These are phyloP conservation scores for Nebria brevicollis DNA, from an alignment of 2,888 invertebrate species.

Conservation along the genomic window DNA sequence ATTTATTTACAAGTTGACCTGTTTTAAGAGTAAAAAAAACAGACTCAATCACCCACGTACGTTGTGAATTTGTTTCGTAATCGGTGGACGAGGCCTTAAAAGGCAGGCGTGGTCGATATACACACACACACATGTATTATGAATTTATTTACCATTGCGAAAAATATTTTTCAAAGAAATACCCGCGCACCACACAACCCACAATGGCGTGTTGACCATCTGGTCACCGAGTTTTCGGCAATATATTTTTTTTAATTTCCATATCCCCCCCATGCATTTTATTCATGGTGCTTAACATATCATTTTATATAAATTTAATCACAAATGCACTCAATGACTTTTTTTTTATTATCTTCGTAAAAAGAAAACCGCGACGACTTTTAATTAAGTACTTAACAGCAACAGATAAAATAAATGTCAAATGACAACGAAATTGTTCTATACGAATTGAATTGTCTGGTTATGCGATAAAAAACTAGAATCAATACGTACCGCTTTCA, in stretches of 20 bases:
- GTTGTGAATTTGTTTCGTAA: conserved; percentile 30
- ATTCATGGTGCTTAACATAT: too few species aligned
- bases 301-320: too few species aligned
- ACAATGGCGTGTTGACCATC: conserved; percentile 25
- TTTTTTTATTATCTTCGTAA: not conserved
- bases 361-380: not conserved
- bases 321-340: not conserved
- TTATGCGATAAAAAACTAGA: not conserved
- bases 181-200: conserved; percentile 26
- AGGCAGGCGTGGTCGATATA: conserved; percentile 42
- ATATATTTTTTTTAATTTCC: not conserved
- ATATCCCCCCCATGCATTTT: too few species aligned
- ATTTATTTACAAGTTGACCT: conserved; percentile 46
- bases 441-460: conserved; percentile 1
- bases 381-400: not conserved
- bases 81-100: conserved; percentile 27
- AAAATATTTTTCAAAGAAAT: conserved; percentile 46
- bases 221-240: conserved; percentile 38
- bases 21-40: conserved; percentile 40
- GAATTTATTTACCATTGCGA: conserved; percentile 47
- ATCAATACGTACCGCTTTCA: not conserved
- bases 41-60: conserved; percentile 13
- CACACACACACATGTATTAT: conserved; percentile 14
- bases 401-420: not conserved
- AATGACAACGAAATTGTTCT: not conserved